Conservation (phyloP, 1,140 invertebrate genomes). For the Protaetia brevitarsis region DNA sequence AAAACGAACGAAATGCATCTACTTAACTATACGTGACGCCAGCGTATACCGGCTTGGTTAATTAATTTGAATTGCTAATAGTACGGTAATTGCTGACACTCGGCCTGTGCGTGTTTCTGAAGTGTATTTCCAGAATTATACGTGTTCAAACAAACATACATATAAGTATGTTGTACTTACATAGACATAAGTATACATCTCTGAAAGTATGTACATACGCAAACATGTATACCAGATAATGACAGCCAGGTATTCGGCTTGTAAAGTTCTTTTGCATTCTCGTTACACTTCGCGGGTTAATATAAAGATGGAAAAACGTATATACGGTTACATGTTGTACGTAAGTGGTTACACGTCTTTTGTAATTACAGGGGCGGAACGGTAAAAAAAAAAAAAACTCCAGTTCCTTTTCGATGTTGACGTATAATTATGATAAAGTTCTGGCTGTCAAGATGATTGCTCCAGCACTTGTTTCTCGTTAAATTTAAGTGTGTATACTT, state of each 20-base stretch:
- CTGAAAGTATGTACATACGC: neutral
- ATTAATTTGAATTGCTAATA: conserved; percentile 19
- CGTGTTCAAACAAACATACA: neutral
- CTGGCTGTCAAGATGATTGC: no score
- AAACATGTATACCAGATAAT: conserved; percentile 5
- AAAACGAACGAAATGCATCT: neutral
- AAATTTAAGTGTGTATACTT: no score
- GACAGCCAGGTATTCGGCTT: neutral
- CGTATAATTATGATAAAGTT: no score
- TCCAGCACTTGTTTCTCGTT: no score
- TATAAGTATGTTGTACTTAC: no score
- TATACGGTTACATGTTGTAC: neutral
- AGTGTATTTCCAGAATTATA: neutral
- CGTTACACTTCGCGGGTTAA: neutral
- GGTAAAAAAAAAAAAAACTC: no score
- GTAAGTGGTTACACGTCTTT: neutral
- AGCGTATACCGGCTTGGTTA: neutral
- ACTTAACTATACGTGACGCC: neutral
- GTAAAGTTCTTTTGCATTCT: neutral
- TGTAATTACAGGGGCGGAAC: neutral
- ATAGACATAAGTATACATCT: conserved; percentile 12
- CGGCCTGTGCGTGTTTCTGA: neutral
- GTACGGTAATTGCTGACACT: conserved; percentile 15
- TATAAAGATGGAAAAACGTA: neutral
- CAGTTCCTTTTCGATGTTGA: no score